Evolutionary conservation across 2,888 invertebrate genomes (phyloP).

Genomic region (Carpatolechia fugitivella): DNA sequence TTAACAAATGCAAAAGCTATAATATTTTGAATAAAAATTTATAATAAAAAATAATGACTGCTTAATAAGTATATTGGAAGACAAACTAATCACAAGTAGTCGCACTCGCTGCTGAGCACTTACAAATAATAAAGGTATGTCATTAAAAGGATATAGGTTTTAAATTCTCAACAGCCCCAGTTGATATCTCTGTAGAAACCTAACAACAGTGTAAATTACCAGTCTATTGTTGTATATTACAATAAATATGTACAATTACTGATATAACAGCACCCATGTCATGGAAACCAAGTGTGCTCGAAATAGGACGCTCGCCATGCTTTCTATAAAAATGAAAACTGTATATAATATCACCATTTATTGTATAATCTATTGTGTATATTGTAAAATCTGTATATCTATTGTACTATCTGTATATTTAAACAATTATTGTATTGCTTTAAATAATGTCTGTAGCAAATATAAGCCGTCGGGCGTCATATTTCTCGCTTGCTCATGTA

Average conservation of each 20-base stretch:
- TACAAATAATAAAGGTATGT: not conserved
- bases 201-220: slow-evolving; percentile 77
- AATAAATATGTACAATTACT: slow-evolving; percentile 78
- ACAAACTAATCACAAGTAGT: slow-evolving; percentile 15
- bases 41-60: not conserved
- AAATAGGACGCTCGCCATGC: slow-evolving; percentile 58
- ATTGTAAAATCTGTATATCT: slow-evolving; percentile 57
- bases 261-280: slow-evolving; percentile 74
- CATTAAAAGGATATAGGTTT: not conserved
- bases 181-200: slow-evolving; percentile 74
- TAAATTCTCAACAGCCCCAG: slow-evolving; percentile 45
- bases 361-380: slow-evolving; percentile 67
- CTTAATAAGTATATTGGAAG: slow-evolving; percentile 8
- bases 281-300: slow-evolving; percentile 58
- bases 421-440: slow-evolving; percentile 56
- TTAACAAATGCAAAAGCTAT: not conserved
- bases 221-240: slow-evolving; percentile 77
- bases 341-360: slow-evolving; percentile 61
- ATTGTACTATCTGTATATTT: slow-evolving; percentile 62
- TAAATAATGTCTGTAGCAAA: slow-evolving; percentile 73
- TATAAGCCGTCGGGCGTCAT: slow-evolving; percentile 67
- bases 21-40: not conserved
- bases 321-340: slow-evolving; percentile 52
- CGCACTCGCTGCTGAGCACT: not conserved
- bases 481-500: slow-evolving; percentile 40